Evolutionary conservation across 2,797 vertebrate genomes (phyloP).

Genomic region (Cynodonichthys magdalenae): DNA sequence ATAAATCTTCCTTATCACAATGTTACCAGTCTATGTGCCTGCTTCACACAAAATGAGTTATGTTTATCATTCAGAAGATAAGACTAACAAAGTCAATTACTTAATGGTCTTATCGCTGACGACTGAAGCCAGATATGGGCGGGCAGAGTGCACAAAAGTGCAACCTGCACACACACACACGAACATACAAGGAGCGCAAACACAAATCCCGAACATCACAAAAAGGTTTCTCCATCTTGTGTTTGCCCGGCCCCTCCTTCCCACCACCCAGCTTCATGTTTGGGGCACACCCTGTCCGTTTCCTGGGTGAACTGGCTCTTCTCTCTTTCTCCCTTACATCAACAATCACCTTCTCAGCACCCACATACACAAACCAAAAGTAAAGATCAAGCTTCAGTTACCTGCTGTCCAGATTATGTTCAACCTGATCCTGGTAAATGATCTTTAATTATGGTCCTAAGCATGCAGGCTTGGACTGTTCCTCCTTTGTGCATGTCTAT

Average conservation of each 20-base stretch:
- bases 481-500: slow-evolving; percentile 43
- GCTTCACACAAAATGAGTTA: slow-evolving; percentile 49
- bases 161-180: slow-evolving; percentile 22
- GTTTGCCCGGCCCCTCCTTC: slow-evolving; percentile 71
- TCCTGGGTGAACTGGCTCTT: slow-evolving; percentile 65
- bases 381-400: slow-evolving; percentile 57
- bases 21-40: slow-evolving; percentile 19
- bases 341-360: slow-evolving; percentile 5
- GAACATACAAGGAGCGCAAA: slow-evolving; percentile 37
- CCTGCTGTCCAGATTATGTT: slow-evolving; percentile 74
- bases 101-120: slow-evolving; percentile 41
- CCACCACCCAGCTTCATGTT: slow-evolving; percentile 67
- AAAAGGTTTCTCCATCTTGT: slow-evolving; percentile 65
- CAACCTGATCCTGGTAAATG: slow-evolving; percentile 77
- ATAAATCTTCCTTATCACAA: slow-evolving; percentile 52
- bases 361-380: slow-evolving; percentile 7
- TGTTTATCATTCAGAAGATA: slow-evolving; percentile 60
- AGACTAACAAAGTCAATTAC: slow-evolving; percentile 49
- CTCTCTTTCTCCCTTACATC: slow-evolving; percentile 15
- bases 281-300: slow-evolving; percentile 69
- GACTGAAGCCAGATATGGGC: slow-evolving; percentile 19
- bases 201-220: slow-evolving; percentile 67
- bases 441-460: slow-evolving; percentile 72
- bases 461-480: slow-evolving; percentile 63
- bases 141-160: slow-evolving; percentile 25